These are phyloP conservation scores for Lochmaea capreae DNA, from an alignment of 2,888 invertebrate genomes.

Conservation along the genomic window DNA sequence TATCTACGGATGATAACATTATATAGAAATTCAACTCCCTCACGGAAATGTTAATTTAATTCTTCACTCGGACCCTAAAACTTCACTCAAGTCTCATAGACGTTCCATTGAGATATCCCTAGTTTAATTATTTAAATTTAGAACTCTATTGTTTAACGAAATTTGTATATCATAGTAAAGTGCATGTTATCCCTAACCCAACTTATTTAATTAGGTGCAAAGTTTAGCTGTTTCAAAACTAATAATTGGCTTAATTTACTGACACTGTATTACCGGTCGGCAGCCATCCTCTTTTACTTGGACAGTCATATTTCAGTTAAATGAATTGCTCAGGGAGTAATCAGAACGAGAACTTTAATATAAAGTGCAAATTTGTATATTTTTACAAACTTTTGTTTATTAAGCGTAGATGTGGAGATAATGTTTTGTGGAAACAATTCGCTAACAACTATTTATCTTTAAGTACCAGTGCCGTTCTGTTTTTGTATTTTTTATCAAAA, in stretches of 20 bases:
- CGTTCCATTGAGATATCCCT: constrained; percentile 24
- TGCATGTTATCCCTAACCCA: constrained; percentile 51
- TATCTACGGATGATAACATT: background rate
- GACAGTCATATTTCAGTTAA: constrained; percentile 50
- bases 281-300: constrained; percentile 24
- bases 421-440: no score
- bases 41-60: constrained; percentile 14
- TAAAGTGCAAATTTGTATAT: no score
- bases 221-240: constrained; percentile 54
- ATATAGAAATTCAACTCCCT: background rate
- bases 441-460: no score
- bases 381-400: no score
- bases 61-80: constrained; percentile 19
- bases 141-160: constrained; percentile 38
- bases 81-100: constrained; percentile 28
- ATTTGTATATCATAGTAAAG: constrained; percentile 47
- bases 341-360: no score
- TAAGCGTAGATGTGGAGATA: no score
- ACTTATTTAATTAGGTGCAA: constrained; percentile 53
- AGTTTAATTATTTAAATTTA: constrained; percentile 21
- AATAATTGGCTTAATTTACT: constrained; percentile 56
- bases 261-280: constrained; percentile 49
- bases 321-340: constrained; percentile 9
- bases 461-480: no score
- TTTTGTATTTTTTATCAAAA: no score